Evolutionary conservation across 2,113 vertebrate genomes (phyloP).

Genomic region (Psilopsiagon aurifrons): DNA sequence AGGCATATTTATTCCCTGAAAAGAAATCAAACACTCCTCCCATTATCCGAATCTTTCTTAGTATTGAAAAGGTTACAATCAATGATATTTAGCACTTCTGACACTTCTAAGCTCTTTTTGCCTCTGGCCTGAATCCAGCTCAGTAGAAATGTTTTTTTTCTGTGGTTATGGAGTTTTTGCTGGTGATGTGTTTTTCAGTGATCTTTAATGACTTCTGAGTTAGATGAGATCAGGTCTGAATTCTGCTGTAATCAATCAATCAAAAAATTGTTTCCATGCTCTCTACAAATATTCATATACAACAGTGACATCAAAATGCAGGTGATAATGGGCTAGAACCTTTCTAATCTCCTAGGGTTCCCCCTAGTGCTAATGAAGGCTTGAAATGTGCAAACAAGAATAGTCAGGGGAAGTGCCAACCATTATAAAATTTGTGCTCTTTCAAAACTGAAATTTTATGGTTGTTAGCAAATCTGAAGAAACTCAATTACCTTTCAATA

Average conservation of each 20-base stretch:
- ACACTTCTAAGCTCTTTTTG: neutral
- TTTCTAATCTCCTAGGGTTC: neutral
- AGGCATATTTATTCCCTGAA: neutral
- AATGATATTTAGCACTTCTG: neutral
- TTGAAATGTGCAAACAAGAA: neutral
- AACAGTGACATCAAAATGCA: neutral
- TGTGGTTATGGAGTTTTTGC: neutral
- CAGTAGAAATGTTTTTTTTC: neutral
- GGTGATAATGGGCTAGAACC: neutral
- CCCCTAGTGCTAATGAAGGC: neutral
- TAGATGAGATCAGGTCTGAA: neutral
- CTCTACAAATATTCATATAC: neutral
- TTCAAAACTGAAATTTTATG: neutral
- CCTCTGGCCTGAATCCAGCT: neutral
- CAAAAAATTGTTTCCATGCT: neutral
- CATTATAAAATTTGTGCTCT: neutral
- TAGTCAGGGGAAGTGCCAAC: neutral
- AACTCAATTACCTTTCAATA: neutral
- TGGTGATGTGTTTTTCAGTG: neutral
- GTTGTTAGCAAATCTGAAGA: neutral
- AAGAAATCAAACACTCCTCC: neutral
- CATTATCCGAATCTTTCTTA: neutral
- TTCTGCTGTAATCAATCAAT: neutral
- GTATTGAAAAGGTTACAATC: neutral
- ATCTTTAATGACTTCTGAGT: neutral